A percentile compares a stretch with the other conserved stretches of the same genome.
Evolutionary conservation across 2,113 vertebrate species (phyloP).

Genomic region (Mobula birostris): DNA sequence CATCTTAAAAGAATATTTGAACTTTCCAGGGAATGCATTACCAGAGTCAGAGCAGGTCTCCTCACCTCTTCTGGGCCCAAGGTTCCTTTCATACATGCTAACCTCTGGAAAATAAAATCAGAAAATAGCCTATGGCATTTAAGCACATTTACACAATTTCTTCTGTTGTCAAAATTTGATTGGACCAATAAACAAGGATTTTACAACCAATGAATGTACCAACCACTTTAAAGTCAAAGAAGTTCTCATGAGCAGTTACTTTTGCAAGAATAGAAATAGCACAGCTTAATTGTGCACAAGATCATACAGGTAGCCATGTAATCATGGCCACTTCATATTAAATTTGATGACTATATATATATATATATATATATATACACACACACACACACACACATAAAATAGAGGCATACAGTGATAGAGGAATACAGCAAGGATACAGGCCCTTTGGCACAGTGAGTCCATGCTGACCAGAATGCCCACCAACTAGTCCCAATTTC

Average conservation of each 20-base stretch:
- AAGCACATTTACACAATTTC: neutral
- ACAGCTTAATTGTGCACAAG: neutral
- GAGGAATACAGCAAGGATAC: too few species aligned
- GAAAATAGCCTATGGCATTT: neutral
- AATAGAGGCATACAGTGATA: too few species aligned
- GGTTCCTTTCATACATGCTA: slow-evolving; percentile 52
- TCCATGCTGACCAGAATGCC: too few species aligned
- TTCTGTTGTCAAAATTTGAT: neutral
- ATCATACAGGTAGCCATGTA: neutral
- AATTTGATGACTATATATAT: neutral
- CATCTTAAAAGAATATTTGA: slow-evolving; percentile 69
- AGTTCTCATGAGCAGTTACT: neutral
- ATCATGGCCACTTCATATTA: neutral
- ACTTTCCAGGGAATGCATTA: slow-evolving; percentile 77
- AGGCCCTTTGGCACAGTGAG: too few species aligned
- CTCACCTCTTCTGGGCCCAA: slow-evolving; percentile 73
- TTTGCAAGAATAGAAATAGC: neutral
- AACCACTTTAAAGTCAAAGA: neutral
- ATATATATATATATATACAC: too few species aligned
- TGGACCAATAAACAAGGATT: neutral
- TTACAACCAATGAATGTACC: neutral
- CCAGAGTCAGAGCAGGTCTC: slow-evolving; percentile 59
- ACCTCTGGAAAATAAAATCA: slow-evolving; percentile 51
- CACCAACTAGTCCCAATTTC: too few species aligned
- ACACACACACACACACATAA: too few species aligned